Conservation (phyloP, 1,140 invertebrate species). For the Brachionus koreanus region DNA sequence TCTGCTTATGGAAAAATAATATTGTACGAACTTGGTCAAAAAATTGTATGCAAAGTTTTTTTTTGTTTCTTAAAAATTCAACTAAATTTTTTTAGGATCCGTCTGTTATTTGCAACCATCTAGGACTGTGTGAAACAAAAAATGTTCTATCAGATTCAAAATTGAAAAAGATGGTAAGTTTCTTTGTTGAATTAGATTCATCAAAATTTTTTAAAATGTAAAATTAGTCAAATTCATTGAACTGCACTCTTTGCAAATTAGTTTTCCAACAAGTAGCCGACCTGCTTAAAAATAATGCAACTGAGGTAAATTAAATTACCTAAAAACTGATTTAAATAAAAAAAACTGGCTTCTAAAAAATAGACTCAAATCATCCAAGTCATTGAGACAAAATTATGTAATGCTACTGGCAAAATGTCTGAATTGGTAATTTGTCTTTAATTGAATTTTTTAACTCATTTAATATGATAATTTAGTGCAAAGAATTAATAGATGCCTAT, state of each 20-base stretch:
- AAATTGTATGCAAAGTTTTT: conserved; percentile 14
- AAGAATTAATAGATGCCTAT: background rate
- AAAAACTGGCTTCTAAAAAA: background rate
- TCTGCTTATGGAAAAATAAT: conserved; percentile 28
- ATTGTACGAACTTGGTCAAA: conserved; percentile 26
- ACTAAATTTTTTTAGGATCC: background rate
- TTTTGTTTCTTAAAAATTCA: background rate
- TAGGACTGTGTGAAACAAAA: conserved; percentile 21
- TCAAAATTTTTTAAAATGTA: background rate
- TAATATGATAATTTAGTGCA: background rate
- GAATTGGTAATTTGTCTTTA: background rate
- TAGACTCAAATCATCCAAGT: background rate
- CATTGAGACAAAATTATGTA: conserved; percentile 20
- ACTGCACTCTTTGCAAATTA: conserved; percentile 20
- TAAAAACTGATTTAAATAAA: background rate
- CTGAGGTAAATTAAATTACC: background rate
- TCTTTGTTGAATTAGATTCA: background rate
- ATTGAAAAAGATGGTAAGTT: conserved; percentile 22
- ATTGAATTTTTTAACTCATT: background rate
- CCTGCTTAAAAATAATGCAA: conserved; percentile 7
- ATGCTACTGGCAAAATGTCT: conserved; percentile 13
- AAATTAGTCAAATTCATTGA: background rate
- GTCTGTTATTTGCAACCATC: background rate
- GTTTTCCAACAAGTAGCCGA: conserved; percentile 16
- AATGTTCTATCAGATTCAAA: background rate